Conservation (phyloP, 2,888 invertebrate genomes). For the Cephus nigrinus region DNA sequence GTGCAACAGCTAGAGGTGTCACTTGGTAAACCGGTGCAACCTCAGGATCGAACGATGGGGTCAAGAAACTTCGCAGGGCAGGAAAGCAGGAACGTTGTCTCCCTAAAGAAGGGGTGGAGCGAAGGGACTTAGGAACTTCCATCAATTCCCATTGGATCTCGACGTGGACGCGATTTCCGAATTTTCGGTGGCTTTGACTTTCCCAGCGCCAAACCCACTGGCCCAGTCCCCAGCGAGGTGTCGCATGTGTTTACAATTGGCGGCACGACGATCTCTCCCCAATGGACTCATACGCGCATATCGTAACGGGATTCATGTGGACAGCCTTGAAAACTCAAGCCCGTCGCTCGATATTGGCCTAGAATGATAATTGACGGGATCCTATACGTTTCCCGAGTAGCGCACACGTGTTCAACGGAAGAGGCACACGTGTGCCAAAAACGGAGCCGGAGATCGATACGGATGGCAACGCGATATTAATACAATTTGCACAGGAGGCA, state of each 20-base stretch:
- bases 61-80: background rate
- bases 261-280: background rate
- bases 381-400: slow-evolving; percentile 26
- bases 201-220: background rate
- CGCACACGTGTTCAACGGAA: slow-evolving; percentile 13
- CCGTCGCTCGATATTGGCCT: slow-evolving; percentile 32
- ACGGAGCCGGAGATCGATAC: slow-evolving; percentile 28
- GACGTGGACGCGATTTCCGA: too few relatives aligned
- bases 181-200: background rate
- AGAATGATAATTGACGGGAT: slow-evolving; percentile 42
- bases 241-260: background rate
- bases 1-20: background rate
- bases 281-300: background rate
- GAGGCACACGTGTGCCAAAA: slow-evolving; percentile 31
- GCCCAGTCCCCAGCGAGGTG: background rate
- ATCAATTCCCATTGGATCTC: background rate
- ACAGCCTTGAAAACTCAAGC: background rate
- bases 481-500: slow-evolving; percentile 19
- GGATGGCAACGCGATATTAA: slow-evolving; percentile 34
- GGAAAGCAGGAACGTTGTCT: background rate
- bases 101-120: background rate
- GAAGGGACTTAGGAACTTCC: background rate
- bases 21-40: background rate
- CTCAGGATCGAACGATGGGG: background rate
- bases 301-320: background rate